Evolutionary conservation across 1,140 invertebrate species (phyloP), one percentile per base, ranked within the genome.

Genomic region (Drosophila biarmipes): DNA sequence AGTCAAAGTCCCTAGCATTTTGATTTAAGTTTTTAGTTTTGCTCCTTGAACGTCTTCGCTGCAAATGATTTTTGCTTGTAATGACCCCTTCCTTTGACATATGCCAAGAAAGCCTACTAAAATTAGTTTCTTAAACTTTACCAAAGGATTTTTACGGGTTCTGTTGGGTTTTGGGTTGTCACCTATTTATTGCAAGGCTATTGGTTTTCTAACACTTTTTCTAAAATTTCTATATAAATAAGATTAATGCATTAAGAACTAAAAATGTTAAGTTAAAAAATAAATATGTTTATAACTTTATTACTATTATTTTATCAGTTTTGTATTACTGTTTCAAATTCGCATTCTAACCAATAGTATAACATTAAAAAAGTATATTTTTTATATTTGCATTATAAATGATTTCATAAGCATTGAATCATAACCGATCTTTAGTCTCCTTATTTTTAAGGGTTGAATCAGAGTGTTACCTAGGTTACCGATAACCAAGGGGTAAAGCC

Each of bases 391-490:
- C n/a, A n/a, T n/a, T 6, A 27, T 29, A 29, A 29, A 4, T 29
- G 5, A 6, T 29, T 29, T 29, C 27, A 4, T 29, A 29, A 27
- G 24, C 5, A 40, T 40, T 4, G 3, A 42, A 5, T 5, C 2
- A 14, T 19, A 29, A 45, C 12, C 31, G n/a, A 62, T 49, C 34
- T n/a, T 6, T 2, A 15, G 35, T 1, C 21, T 17, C 11, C 2
- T 0, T 24, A 7, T 49, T 21, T 2, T 21, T 14, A 31, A 29
- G 21, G 46, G 40, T 52, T 10, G 34, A 12, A 2, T 0, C 4
- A 11, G 10, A 1, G 5, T 14, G 85, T 90, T 85, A 34, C 73
- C 45, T 55, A 68, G 76, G 54, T 19, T 61, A 79, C 72, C 4
- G 4, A 6, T 27, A 7, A 21, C 8, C 8, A n/a, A 59, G 3